These are phyloP conservation scores for Gnathonemus longibarbis DNA, from an alignment of 2,113 vertebrate species.

Conservation along the genomic window DNA sequence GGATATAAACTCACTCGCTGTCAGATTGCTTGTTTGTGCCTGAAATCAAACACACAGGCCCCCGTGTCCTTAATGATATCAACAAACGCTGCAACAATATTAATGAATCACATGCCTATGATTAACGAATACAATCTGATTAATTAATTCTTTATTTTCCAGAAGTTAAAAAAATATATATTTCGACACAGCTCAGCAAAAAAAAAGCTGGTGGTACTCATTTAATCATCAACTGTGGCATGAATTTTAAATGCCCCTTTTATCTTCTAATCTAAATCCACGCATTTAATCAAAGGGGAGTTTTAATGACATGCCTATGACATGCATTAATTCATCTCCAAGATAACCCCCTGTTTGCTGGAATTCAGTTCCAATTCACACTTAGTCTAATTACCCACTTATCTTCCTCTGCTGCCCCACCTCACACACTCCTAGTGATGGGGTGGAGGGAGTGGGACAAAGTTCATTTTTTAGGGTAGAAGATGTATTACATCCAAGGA, in stretches of 20 bases:
- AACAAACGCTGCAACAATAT: constrained; percentile 22
- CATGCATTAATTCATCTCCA: constrained; percentile 27
- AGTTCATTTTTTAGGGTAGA: constrained; percentile 14
- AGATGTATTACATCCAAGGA: constrained; percentile 12
- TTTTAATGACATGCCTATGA: constrained; percentile 20
- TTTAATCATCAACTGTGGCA: constrained; percentile 30
- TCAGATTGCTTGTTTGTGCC: background rate
- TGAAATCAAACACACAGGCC: background rate
- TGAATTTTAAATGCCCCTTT: constrained; percentile 13
- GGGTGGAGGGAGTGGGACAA: background rate
- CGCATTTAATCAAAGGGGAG: constrained; percentile 29
- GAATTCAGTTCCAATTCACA: constrained; percentile 26
- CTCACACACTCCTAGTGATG: constrained; percentile 20
- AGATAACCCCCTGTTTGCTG: constrained; percentile 15
- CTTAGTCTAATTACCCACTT: constrained; percentile 28
- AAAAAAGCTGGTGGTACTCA: constrained; percentile 1
- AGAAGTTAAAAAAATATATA: constrained; percentile 21
- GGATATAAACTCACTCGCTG: background rate
- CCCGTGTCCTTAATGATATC: constrained; percentile 21
- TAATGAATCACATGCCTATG: constrained; percentile 7
- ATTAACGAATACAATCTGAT: constrained; percentile 17
- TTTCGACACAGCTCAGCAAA: constrained; percentile 9
- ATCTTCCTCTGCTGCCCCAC: constrained; percentile 4
- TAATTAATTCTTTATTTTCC: constrained; percentile 33
- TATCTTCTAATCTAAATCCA: constrained; percentile 29